Evolutionary conservation across 64 coral and sea anemone genomes (phyloP), one percentile per base, ranked within the genome.

Genomic region (Dendrophyllia cribrosa): DNA sequence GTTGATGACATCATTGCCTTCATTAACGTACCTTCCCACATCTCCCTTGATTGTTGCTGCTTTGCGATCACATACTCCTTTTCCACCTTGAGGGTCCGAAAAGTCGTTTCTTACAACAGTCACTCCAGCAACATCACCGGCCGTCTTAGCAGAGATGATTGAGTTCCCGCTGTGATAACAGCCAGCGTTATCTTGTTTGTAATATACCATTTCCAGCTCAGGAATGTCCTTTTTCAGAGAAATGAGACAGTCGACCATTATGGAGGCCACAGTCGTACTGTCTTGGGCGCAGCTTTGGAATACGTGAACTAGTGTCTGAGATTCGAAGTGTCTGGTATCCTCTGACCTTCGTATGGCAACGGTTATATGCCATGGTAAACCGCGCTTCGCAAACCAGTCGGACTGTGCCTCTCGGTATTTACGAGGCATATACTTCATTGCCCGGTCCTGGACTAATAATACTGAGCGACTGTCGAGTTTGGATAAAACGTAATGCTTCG

Each of bases 371-470:
- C 92, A 94, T 61, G 92, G 78, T 51, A 89, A 59, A 9, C 86
- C 86, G 11, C 86, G 86, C 59, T 94, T 89, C 65, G 86, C 92
- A 75, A 94, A 89, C 86, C 86, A 94, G 76, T 94, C 86, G 14
- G 86, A 82, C 74, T 94, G 92, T 19, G 86, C 66, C 63, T 94
- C 92, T 66, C 87, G 60, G 51, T 68, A 95, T 75, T 86, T 95
- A 14, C 81, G 72, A 7, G 93, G 93, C 79, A 90, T 78, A 75
- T 77, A 78, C 25, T 89, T 90, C 93, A 95, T 95, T 9, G 93
- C 93, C 93, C 87, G 90, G 73, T 95, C 93, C 49, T 69, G 53
- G 66, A 90, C 88, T 44, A 95, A 66, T 5, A 94, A 76, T 58
- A 89, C 77, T 48, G 92, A 89, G 62, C 47, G 45, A 68, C 44